These are phyloP conservation scores for Barypeithes pellucidus DNA, from an alignment of 2,888 invertebrate species.

Conservation along the genomic window DNA sequence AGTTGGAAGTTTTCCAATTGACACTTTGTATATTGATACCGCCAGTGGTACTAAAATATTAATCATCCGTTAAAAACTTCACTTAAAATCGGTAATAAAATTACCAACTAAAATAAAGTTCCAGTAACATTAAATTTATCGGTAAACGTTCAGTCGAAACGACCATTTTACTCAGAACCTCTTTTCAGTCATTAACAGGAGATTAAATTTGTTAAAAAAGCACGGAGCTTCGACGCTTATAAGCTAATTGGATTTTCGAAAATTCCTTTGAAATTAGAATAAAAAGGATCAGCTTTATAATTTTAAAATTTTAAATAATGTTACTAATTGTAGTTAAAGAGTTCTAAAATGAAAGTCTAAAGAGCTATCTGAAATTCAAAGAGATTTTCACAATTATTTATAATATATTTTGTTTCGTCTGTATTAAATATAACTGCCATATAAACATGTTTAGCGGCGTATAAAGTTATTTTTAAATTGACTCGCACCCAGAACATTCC, in stretches of 20 bases:
- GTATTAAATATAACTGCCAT: no score
- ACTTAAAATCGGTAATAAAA: neutral
- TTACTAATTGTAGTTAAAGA: no score
- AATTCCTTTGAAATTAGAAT: neutral
- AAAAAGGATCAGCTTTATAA: neutral
- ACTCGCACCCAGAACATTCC: no score
- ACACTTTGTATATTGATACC: neutral
- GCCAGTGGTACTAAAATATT: neutral
- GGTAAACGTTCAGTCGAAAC: neutral
- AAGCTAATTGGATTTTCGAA: constrained; percentile 10
- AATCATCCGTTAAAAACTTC: neutral
- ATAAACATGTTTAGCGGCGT: no score
- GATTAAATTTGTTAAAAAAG: constrained; percentile 16
- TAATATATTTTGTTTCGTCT: no score
- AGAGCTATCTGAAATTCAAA: no score
- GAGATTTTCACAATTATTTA: no score
- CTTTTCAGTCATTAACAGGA: constrained; percentile 4
- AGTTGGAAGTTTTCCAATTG: no score
- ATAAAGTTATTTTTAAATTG: no score
- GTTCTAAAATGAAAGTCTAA: no score
- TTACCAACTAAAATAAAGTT: constrained; percentile 1
- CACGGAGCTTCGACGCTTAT: neutral
- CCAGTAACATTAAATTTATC: neutral
- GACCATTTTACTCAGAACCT: neutral
- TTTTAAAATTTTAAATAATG: no score